Percentiles rank a stretch among this genome's conserved stretches.
Conservation (phyloP, 2,797 vertebrate species). For the Tokudaia tokunoshimensis region DNA sequence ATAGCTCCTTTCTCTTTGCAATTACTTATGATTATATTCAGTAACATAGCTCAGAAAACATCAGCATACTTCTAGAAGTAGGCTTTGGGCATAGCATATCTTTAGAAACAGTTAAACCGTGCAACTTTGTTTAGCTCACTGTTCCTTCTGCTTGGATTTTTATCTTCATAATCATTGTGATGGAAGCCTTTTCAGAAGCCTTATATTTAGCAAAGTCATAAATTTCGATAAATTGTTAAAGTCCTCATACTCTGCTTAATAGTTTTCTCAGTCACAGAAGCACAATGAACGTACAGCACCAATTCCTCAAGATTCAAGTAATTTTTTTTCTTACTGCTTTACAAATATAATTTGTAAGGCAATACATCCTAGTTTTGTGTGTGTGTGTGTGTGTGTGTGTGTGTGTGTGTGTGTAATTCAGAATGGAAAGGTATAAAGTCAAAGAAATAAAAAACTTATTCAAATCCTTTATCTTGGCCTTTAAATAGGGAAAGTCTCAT, state of each 20-base stretch:
- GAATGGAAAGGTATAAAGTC: background rate
- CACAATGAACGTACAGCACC: background rate
- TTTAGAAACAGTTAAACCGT: background rate
- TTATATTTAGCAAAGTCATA: background rate
- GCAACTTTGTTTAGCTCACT: background rate
- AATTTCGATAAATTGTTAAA: background rate
- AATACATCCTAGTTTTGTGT: background rate
- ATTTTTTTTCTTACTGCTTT: conserved; percentile 5
- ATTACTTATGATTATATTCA: background rate
- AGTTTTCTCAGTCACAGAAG: background rate
- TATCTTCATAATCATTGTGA: background rate
- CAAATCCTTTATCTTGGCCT: background rate
- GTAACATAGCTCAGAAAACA: background rate
- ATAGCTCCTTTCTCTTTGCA: background rate
- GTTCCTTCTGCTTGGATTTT: background rate
- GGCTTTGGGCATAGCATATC: background rate
- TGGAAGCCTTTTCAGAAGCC: background rate
- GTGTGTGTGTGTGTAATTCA: conserved; percentile 3
- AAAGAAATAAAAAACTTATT: background rate
- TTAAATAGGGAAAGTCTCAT: background rate
- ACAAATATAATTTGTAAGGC: background rate
- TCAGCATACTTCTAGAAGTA: background rate
- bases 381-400: background rate
- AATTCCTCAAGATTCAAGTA: background rate
- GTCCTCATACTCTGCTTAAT: background rate